Base-by-base conservation (phyloP, 2,888 invertebrate genomes). In the Allolobophora icterica region DNA sequence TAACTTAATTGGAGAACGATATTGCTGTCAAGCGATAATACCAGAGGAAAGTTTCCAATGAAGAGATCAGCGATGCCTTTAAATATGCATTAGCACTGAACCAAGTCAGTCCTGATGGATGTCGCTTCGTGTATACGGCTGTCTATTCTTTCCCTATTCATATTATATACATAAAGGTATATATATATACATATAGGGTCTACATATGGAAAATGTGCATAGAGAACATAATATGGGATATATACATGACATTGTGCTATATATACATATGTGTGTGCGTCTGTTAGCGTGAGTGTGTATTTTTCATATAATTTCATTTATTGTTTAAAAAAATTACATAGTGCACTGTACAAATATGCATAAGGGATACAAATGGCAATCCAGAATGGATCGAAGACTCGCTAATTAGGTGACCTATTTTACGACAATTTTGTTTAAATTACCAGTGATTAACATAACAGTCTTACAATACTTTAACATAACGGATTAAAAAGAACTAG, bases 1-100 rank as follows among this genome's bases (percentile, higher is more conserved):
- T 71, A 71, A 71, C 71, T 71, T 71, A 71, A 71, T 71, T 71
- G 71, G 71, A 71, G 71, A 71, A 71, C 71, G 71, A 71, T 71
- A 71, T 71, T 71, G 71, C 71, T 71, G 71, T 71, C 71, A 71
- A 71, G 71, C 71, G 71, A 71, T 71, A 71, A 71, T 71, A n/a
- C 71, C 30, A 71, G 30, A 2, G 71, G n/a, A 52, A 71, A 71
- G 71, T 71, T 71, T 30, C 71, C 71, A 71, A 71, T 71, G 71
- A 71, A 71, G 71, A 71, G 71, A 71, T 71, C 71, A 71, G 30
- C 71, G 71, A 71, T 71, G 71, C 71, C 71, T 71, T 71, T 71
- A 71, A 71, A 71, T 71, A 71, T 71, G 71, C 71, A 71, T 71
- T n/a, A 71, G n/a, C 71, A n/a, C n/a, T 11, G 71, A 71, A 71